Evolutionary conservation across 2,888 invertebrate species (phyloP).

Genomic region (Sisyra nigra): DNA sequence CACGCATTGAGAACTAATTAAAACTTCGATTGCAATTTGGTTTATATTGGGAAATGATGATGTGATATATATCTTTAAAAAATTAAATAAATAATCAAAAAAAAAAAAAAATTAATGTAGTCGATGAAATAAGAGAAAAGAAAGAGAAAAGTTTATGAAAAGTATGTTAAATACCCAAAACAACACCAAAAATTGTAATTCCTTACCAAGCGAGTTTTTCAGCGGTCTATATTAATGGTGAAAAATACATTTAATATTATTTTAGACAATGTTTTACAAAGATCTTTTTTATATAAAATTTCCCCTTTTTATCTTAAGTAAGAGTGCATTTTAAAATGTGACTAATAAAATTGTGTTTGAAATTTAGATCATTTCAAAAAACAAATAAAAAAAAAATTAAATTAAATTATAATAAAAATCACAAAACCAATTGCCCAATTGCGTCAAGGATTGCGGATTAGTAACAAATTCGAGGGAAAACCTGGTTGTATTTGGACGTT

Average conservation of each 20-base stretch:
- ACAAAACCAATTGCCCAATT: background rate
- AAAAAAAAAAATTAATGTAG: background rate
- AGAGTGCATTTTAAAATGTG: no score
- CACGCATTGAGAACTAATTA: no score
- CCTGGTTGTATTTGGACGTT: background rate
- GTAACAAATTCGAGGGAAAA: no score
- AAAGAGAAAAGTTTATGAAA: background rate
- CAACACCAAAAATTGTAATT: conserved; percentile 7
- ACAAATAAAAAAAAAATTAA: background rate
- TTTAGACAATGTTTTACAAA: conserved; percentile 2
- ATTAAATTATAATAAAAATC: background rate
- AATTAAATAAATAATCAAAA: background rate
- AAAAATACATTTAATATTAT: conserved; percentile 13
- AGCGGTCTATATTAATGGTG: conserved; percentile 28
- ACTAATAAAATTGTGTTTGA: background rate
- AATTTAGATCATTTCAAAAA: background rate
- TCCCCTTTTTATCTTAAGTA: no score
- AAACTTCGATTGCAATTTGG: background rate
- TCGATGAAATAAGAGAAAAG: conserved; percentile 1
- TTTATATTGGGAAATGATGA: background rate
- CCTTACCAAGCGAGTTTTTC: conserved; percentile 31
- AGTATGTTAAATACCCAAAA: background rate
- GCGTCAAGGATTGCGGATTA: no score
- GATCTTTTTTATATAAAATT: background rate
- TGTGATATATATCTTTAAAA: background rate